Evolutionary conservation across 2,113 vertebrate species (phyloP), one percentile per base, ranked within the genome.

Genomic region (Tragelaphus imberbis): DNA sequence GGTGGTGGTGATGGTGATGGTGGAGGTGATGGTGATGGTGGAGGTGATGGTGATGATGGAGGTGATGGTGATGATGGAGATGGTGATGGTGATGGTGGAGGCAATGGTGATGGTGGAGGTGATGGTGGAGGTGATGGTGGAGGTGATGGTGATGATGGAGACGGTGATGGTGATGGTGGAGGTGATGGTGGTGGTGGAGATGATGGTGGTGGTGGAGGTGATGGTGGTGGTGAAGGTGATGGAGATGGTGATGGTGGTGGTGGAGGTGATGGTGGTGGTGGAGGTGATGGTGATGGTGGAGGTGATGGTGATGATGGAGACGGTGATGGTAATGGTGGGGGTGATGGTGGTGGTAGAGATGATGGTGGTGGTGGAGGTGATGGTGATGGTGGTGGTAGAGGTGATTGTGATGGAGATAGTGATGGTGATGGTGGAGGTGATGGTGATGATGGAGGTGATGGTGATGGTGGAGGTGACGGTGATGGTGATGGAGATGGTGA

Each of bases 11-110:
- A 7, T 7, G 55, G 2, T 55, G 55, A 7, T 19, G 55, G 55
- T 19, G 51, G 4, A 0, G 51, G 13, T 14, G 12, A 14, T 14
- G 51, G 15, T 53, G 17, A 7, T 7, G 17, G 16, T 17, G 53
- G 1, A 0, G 6, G 53, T 17, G 16, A 17, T 17, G 53, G 6
- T 55, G 16, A 2, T 17, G 53, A 1, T 55, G 53, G 5, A 5
- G 53, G 53, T 53, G 14, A 16, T 53, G 15, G 53, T 51, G 14
- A 15, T 14, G 14, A 3, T 55, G 53, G 16, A 17, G 53, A n/a
- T n/a, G n/a, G n/a, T 12, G 59, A 28, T 12, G 13, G 25, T 59
- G 23, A 11, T 27, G 25, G 25, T 33, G 61, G 13, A 27, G 10
- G 5, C 8, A 30, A 65, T 16, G 7, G 15, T 65, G 30, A 17